These are phyloP conservation scores for Monodelphis domestica DNA, from an alignment of 2,797 vertebrate species.

Conservation along the genomic window DNA sequence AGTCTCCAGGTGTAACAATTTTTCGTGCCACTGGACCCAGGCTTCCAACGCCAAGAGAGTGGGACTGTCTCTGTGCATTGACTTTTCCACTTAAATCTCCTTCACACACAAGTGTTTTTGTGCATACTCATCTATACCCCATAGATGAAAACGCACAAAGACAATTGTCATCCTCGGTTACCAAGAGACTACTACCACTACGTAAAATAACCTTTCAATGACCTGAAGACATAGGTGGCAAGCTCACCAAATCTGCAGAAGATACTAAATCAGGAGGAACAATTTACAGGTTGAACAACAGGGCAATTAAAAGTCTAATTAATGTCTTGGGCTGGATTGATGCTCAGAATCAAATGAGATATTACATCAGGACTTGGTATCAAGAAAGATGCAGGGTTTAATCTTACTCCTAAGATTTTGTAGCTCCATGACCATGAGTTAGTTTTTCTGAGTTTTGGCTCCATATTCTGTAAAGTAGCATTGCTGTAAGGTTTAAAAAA, in stretches of 20 bases:
- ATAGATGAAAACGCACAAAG: too few relatives aligned
- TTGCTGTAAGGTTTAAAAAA: neutral
- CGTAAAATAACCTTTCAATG: neutral
- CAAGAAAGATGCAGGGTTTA: neutral
- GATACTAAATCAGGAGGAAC: neutral
- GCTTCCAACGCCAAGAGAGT: too few relatives aligned
- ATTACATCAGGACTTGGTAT: neutral
- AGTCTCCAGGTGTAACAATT: too few relatives aligned
- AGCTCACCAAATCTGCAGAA: neutral
- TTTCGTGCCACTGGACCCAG: too few relatives aligned
- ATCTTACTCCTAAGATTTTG: neutral
- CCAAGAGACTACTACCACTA: too few relatives aligned
- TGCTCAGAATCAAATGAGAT: neutral
- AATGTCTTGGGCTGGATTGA: neutral
- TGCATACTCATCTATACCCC: too few relatives aligned
- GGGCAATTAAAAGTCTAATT: neutral
- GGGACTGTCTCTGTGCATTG: too few relatives aligned
- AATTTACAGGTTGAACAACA: neutral
- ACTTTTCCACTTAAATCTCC: too few relatives aligned
- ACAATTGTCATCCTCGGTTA: too few relatives aligned
- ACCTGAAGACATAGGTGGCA: neutral
- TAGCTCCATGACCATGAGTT: neutral
- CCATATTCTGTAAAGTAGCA: neutral
- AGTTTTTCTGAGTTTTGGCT: neutral
- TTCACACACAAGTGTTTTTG: too few relatives aligned